Base-by-base conservation (phyloP, 2,888 invertebrate genomes). In the Cordilura impudica region DNA sequence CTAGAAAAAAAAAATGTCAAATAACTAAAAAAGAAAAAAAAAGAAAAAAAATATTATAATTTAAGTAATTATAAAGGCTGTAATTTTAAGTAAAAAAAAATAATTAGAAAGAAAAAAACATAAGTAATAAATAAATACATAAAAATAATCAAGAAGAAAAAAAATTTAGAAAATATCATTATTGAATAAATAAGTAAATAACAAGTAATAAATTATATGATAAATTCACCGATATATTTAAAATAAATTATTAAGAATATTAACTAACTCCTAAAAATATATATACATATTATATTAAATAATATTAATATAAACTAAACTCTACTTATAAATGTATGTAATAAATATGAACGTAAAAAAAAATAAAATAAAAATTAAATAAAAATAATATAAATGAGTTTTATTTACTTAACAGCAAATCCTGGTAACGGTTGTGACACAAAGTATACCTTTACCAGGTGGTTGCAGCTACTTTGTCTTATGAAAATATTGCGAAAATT, bases 61-160 rank as follows among this genome's bases (percentile, higher is more conserved):
- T 85, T 71, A 74, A 71, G 86, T 87, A 87, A 84, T 87, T 88
- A 87, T 88, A 88, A 88, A 88, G 89, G 88, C 88, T 88, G 88
- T 88, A 88, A 88, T 89, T 89, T 88, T 88, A 89, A 89, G 89
- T 87, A 86, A 84, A 84, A 82, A 72, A 79, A 71, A 63, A 75
- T 53, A 60, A 61, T 56, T 63, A 61, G 76, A 72, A 82, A 76
- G 76, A 82, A 81, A 82, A 81, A 73, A 71, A 76, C 67, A 76
- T 66, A 81, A n/a, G 76, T 74, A 82, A 76, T 78, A 82, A 81
- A 82, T 81, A 73, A 71, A 76, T 69, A 76, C 65, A 81, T 54
- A 61, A 76, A 73, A 81, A 66, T 61, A 66, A 58, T 51, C 31
- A 47, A 72, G 39, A 53, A 76, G 83, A 75, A 79, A 74, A 69